These are phyloP conservation scores for Sebastiscus albofasciatus DNA, from an alignment of 2,797 vertebrate genomes.

Conservation along the genomic window DNA sequence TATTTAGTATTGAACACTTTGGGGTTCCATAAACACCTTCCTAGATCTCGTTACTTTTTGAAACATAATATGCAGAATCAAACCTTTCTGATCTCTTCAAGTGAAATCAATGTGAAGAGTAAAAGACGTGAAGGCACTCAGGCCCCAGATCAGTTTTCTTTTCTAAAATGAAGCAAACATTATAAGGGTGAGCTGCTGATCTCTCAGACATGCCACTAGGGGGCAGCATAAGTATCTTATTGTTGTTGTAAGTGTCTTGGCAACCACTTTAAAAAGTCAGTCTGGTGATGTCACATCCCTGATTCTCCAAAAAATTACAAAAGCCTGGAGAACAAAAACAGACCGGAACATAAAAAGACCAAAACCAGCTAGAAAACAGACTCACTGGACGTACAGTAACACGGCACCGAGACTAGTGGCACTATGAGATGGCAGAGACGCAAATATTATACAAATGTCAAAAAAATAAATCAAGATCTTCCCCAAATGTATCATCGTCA, in stretches of 20 bases:
- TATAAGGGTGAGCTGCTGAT: constrained; percentile 34
- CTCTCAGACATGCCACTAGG: constrained; percentile 64
- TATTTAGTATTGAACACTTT: constrained; percentile 31
- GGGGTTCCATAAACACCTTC: constrained; percentile 5
- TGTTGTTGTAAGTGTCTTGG: constrained; percentile 28
- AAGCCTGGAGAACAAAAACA: constrained; percentile 50
- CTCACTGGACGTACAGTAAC: constrained; percentile 68
- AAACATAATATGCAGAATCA: constrained; percentile 28
- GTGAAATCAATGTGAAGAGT: constrained; percentile 45
- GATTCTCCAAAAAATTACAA: constrained; percentile 56
- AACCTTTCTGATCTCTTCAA: constrained; percentile 33
- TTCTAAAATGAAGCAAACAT: constrained; percentile 15
- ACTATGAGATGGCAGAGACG: constrained; percentile 74
- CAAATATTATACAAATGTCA: constrained; percentile 68
- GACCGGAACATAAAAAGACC: constrained; percentile 34
- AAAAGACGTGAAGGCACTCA: constrained; percentile 67
- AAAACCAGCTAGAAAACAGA: constrained; percentile 58
- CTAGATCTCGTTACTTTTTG: constrained; percentile 11
- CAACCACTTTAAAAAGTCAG: constrained; percentile 47
- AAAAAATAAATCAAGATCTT: constrained; percentile 74
- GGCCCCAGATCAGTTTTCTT: constrained; percentile 55
- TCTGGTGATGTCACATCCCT: constrained; percentile 66
- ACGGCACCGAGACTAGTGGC: constrained; percentile 75
- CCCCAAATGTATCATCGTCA: constrained; percentile 36
- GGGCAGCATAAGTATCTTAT: constrained; percentile 50